A percentile compares a stretch with the other conserved stretches of the same genome.
Conservation (phyloP, 2,113 vertebrate genomes). For the Oncorhynchus gorbuscha region DNA sequence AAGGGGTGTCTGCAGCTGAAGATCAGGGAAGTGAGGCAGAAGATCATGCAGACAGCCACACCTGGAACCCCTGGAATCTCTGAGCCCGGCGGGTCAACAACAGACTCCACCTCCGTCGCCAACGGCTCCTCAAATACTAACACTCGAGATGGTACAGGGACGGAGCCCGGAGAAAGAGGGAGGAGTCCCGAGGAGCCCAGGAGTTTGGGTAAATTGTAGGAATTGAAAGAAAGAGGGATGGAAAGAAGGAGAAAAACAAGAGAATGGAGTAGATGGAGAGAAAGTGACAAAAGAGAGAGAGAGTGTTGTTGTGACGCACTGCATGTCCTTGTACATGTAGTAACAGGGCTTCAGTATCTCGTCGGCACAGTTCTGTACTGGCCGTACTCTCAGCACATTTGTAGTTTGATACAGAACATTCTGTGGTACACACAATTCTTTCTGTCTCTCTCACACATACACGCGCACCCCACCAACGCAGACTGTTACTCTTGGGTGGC, state of each 20-base stretch:
- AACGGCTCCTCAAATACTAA: slow-evolving; percentile 52
- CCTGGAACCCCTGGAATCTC: slow-evolving; percentile 66
- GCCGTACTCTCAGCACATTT: slow-evolving; percentile 63
- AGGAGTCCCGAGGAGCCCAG: slow-evolving; percentile 23
- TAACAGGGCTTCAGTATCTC: slow-evolving; percentile 24
- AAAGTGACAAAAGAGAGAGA: slow-evolving; percentile 35
- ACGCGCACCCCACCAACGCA: slow-evolving; percentile 53
- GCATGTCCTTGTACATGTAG: slow-evolving; percentile 41
- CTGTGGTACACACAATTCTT: slow-evolving; percentile 45
- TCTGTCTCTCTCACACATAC: slow-evolving; percentile 1
- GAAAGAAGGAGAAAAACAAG: slow-evolving; percentile 21
- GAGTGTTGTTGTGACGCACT: slow-evolving; percentile 39
- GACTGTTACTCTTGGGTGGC: slow-evolving; percentile 72
- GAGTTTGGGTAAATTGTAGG: slow-evolving; percentile 13
- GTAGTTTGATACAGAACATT: slow-evolving; percentile 58
- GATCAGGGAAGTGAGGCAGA: slow-evolving; percentile 92
- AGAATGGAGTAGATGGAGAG: neutral
- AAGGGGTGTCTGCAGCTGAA: slow-evolving; percentile 92
- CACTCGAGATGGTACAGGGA: slow-evolving; percentile 49
- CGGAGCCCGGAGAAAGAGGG: slow-evolving; percentile 56
- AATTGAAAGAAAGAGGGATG: slow-evolving; percentile 37
- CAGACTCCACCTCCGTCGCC: slow-evolving; percentile 26
- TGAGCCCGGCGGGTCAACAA: slow-evolving; percentile 54
- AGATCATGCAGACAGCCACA: slow-evolving; percentile 92
- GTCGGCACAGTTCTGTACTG: slow-evolving; percentile 25